Evolutionary conservation across 2,113 vertebrate genomes (phyloP).

Genomic region (Drymodes brunneopygia): DNA sequence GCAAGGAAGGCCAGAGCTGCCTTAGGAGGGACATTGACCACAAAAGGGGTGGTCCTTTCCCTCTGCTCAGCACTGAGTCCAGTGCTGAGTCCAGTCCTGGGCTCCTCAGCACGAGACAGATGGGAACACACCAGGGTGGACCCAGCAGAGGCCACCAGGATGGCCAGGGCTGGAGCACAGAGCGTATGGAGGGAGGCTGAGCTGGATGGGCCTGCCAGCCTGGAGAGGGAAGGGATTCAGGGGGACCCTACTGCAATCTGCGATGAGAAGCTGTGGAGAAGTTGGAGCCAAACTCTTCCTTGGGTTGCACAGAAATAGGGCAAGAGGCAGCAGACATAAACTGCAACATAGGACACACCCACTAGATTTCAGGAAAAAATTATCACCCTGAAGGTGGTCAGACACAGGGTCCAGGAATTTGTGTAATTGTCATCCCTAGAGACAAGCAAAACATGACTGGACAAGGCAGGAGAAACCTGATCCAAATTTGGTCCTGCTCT

Average conservation of each 20-base stretch:
- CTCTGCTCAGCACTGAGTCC: neutral
- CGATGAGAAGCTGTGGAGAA: neutral
- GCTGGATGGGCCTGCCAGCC: neutral
- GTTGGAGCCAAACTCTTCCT: neutral
- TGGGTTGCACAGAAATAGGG: neutral
- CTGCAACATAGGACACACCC: accelerated
- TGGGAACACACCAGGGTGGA: neutral
- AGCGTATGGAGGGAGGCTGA: neutral
- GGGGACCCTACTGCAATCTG: neutral
- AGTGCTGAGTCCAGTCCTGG: neutral
- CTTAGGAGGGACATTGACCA: neutral
- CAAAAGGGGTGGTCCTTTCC: neutral
- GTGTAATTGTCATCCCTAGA: neutral
- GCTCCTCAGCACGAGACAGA: neutral
- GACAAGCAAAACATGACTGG: neutral
- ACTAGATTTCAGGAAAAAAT: neutral
- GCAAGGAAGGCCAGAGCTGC: neutral
- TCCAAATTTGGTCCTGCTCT: neutral
- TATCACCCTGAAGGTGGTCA: neutral
- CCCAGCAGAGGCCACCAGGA: neutral
- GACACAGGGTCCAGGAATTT: neutral
- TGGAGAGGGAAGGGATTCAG: neutral
- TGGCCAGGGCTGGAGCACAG: neutral
- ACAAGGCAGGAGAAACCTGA: neutral
- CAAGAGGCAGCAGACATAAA: neutral